These are phyloP conservation scores for Spodoptera frugiperda DNA, from an alignment of 1,140 invertebrate species.

Conservation along the genomic window DNA sequence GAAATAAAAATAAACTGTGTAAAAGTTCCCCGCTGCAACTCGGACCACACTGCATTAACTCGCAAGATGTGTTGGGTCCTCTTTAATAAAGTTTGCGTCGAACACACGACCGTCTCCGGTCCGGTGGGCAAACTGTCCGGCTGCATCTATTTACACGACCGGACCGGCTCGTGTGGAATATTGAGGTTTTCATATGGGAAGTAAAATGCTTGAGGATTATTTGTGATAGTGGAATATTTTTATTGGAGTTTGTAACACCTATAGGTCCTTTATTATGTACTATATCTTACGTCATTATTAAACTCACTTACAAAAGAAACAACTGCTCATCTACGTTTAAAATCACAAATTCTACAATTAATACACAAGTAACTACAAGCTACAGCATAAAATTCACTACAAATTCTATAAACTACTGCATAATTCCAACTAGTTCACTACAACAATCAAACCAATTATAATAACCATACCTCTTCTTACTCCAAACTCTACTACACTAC, in stretches of 20 bases:
- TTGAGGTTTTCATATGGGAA: neutral
- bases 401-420: no score
- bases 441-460: no score
- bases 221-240: neutral
- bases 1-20: no score
- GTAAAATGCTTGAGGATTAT: slow-evolving; percentile 14
- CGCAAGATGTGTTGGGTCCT: neutral
- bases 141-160: slow-evolving; percentile 27
- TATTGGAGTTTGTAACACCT: neutral
- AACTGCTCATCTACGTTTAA: no score
- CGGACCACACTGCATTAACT: neutral
- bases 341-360: no score
- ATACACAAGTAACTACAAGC: no score
- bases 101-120: neutral
- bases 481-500: neutral
- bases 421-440: no score
- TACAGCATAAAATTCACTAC: no score
- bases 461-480: no score
- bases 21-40: neutral
- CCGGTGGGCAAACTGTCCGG: neutral
- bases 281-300: no score
- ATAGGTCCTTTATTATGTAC: neutral
- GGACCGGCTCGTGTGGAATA: slow-evolving; percentile 9
- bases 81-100: slow-evolving; percentile 30
- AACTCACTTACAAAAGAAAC: no score